Evolutionary conservation across 2,888 invertebrate species (phyloP).

Genomic region (Dynastes grantii): DNA sequence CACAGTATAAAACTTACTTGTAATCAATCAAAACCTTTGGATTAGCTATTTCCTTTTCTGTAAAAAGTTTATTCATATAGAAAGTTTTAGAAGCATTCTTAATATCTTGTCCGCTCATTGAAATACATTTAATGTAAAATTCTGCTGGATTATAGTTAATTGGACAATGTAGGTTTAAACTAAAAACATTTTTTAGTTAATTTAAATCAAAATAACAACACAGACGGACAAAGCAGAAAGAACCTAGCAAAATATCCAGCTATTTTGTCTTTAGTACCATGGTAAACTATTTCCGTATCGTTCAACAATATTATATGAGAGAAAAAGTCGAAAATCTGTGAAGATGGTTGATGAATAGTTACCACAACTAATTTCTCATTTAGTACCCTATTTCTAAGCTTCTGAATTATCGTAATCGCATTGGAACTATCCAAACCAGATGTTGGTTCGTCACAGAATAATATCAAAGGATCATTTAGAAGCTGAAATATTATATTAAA

Average conservation of each 20-base stretch:
- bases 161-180: constrained; percentile 79
- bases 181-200: constrained; percentile 48
- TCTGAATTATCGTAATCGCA: constrained; percentile 85
- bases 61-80: constrained; percentile 19
- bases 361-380: constrained; percentile 87
- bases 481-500: constrained; percentile 72
- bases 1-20: neutral
- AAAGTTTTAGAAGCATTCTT: neutral
- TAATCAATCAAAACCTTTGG: neutral
- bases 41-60: neutral
- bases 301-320: constrained; percentile 85
- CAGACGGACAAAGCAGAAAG: neutral
- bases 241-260: constrained; percentile 67
- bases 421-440: constrained; percentile 93
- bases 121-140: constrained; percentile 80
- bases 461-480: constrained; percentile 88
- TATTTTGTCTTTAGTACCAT: constrained; percentile 80
- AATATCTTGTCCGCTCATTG: constrained; percentile 57
- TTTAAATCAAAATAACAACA: no score
- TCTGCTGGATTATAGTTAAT: constrained; percentile 89
- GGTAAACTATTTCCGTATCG: constrained; percentile 84
- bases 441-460: constrained; percentile 96
- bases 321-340: constrained; percentile 88
- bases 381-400: constrained; percentile 77
- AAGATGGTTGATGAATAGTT: constrained; percentile 94